Percentiles rank a stretch among this genome's conserved stretches.
Conservation (phyloP, 2,888 invertebrate species). For the Griposia aprilina region DNA sequence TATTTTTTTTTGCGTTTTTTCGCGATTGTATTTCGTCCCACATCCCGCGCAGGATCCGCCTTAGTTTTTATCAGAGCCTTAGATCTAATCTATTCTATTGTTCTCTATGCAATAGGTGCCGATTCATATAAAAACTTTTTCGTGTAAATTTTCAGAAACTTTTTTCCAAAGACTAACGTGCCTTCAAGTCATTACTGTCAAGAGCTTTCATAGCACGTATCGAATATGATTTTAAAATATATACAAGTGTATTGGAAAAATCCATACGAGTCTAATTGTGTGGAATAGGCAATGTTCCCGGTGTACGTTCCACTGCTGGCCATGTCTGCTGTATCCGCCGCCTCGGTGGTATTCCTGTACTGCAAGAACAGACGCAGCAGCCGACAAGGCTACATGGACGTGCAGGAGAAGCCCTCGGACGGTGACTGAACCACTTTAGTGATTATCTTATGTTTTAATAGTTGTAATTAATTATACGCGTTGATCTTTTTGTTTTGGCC, state of each 20-base stretch:
- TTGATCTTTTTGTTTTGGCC: slow-evolving; percentile 33
- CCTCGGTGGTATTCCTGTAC: slow-evolving; percentile 82
- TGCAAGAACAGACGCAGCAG: slow-evolving; percentile 79
- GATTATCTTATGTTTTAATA: slow-evolving; percentile 54
- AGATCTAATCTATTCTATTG: neutral
- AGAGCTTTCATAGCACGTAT: slow-evolving; percentile 30
- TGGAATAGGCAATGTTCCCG: slow-evolving; percentile 70
- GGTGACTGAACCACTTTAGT: slow-evolving; percentile 63
- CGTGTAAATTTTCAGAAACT: neutral
- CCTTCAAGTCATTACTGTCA: slow-evolving; percentile 34
- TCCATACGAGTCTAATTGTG: slow-evolving; percentile 23
- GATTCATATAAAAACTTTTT: slow-evolving; percentile 32
- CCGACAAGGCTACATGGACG: slow-evolving; percentile 85
- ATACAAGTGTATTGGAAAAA: slow-evolving; percentile 34
- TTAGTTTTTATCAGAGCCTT: neutral
- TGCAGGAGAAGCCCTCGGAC: slow-evolving; percentile 80
- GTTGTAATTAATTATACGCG: slow-evolving; percentile 57
- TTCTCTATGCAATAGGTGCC: neutral
- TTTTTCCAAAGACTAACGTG: neutral
- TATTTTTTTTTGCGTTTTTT: no score
- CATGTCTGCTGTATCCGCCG: slow-evolving; percentile 83
- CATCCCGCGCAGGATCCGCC: no score
- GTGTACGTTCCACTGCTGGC: slow-evolving; percentile 80
- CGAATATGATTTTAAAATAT: slow-evolving; percentile 55
- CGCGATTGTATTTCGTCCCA: neutral